A percentile compares a stretch with the other conserved stretches of the same genome.
phyloP scores from a whole-genome alignment of 2,113 vertebrate genomes.

The Proterorhinus semilunaris region DNA sequence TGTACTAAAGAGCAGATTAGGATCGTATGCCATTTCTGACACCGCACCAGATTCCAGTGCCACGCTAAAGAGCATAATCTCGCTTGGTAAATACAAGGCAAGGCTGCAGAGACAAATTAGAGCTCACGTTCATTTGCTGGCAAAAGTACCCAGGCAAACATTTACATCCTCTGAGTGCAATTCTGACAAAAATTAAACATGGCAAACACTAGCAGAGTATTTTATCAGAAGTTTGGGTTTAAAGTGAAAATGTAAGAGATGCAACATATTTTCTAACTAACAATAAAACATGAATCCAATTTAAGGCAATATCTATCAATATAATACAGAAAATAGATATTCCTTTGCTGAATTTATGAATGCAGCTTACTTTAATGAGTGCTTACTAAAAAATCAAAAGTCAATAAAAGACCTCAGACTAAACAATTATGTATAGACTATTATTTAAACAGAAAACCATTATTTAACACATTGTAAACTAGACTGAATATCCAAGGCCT shows the following conservation, averaged over 20 bases:
- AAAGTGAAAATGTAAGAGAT: constrained; percentile 3
- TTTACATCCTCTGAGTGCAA: constrained; percentile 12
- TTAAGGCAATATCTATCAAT: too few species aligned
- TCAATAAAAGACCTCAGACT: too few species aligned
- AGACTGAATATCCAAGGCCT: too few species aligned
- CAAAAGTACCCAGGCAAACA: constrained; percentile 41
- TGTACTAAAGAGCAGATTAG: not conserved
- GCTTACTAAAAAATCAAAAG: too few species aligned
- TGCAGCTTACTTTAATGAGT: too few species aligned
- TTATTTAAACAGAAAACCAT: too few species aligned
- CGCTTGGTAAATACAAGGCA: constrained; percentile 15
- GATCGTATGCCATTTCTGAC: constrained; percentile 21
- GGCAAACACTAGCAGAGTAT: constrained; percentile 23
- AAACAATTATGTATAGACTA: too few species aligned
- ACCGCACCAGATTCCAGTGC: constrained; percentile 21
- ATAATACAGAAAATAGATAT: too few species aligned
- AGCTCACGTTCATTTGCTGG: constrained; percentile 39
- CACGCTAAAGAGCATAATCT: constrained; percentile 22
- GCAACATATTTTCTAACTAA: not conserved
- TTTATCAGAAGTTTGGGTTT: constrained; percentile 30
- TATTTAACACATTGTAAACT: too few species aligned
- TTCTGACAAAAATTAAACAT: constrained; percentile 34
- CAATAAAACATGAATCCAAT: not conserved
- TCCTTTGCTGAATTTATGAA: too few species aligned
- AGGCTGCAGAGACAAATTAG: constrained; percentile 17